Evolutionary conservation across 2,888 invertebrate species (phyloP).

Genomic region (Leptopilina syphax): DNA sequence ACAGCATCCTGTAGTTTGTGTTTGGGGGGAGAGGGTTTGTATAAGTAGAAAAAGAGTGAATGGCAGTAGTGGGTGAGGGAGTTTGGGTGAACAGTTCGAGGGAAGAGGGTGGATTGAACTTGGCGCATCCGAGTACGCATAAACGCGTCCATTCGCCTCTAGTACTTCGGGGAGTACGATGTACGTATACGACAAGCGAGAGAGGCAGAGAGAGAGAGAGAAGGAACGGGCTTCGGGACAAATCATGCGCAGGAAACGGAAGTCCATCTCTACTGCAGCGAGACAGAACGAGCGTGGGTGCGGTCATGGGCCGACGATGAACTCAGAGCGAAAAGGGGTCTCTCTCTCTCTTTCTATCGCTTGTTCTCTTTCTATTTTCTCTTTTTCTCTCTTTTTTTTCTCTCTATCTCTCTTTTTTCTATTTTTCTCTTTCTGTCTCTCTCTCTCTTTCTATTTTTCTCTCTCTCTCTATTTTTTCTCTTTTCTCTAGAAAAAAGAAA

Average conservation of each 20-base stretch:
- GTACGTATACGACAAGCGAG: conserved; percentile 31
- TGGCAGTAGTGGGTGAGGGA: not conserved
- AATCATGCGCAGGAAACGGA: conserved; percentile 70
- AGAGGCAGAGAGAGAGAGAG: no score
- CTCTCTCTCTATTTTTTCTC: no score
- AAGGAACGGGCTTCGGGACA: conserved; percentile 58
- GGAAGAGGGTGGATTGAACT: conserved; percentile 38
- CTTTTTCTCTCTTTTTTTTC: no score
- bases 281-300: conserved; percentile 60
- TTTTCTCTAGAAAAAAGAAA: no score
- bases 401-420: no score
- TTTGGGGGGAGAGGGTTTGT: not conserved
- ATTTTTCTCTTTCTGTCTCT: no score
- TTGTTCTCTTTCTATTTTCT: no score
- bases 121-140: conserved; percentile 42
- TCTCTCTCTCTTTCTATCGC: not conserved
- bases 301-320: conserved; percentile 51
- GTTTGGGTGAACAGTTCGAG: not conserved
- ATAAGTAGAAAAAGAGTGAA: conserved; percentile 8
- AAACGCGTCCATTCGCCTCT: conserved; percentile 39
- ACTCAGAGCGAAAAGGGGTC: conserved; percentile 53
- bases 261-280: conserved; percentile 67
- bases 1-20: conserved; percentile 19
- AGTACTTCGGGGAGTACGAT: conserved; percentile 47
- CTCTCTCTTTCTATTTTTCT: no score